phyloP scores from a whole-genome alignment of 2,113 vertebrate genomes.

The Microtus montanus region DNA sequence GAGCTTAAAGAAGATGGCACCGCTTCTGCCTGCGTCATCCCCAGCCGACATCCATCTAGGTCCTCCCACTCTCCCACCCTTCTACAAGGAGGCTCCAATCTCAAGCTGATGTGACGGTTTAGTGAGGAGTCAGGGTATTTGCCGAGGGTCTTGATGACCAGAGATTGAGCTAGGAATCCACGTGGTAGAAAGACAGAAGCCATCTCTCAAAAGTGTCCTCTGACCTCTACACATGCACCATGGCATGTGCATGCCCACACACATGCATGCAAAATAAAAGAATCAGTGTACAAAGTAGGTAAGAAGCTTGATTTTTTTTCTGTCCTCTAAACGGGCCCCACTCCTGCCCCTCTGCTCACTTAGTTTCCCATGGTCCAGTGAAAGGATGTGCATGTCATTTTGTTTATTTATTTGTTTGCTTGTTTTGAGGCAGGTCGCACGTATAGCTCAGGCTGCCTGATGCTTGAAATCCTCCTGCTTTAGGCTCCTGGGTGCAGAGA shows the following conservation, averaged over 20 bases:
- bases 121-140: background rate
- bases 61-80: background rate
- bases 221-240: background rate
- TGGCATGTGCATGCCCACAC: background rate
- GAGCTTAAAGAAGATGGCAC: background rate
- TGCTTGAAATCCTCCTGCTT: background rate
- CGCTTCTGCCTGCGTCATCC: background rate
- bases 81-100: background rate
- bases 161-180: background rate
- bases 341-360: background rate
- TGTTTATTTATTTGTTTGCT: background rate
- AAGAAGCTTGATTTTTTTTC: background rate
- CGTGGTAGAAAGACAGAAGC: background rate
- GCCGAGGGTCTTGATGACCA: background rate
- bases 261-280: background rate
- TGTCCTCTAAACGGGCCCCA: background rate
- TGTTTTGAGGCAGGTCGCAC: background rate
- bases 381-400: background rate
- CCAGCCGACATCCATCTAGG: background rate
- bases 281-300: background rate
- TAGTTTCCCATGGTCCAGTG: fast-evolving
- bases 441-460: background rate
- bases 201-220: background rate
- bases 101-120: background rate
- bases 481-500: background rate